phyloP scores from a whole-genome alignment of 1,140 invertebrate species.

The Drosophila eugracilis region DNA sequence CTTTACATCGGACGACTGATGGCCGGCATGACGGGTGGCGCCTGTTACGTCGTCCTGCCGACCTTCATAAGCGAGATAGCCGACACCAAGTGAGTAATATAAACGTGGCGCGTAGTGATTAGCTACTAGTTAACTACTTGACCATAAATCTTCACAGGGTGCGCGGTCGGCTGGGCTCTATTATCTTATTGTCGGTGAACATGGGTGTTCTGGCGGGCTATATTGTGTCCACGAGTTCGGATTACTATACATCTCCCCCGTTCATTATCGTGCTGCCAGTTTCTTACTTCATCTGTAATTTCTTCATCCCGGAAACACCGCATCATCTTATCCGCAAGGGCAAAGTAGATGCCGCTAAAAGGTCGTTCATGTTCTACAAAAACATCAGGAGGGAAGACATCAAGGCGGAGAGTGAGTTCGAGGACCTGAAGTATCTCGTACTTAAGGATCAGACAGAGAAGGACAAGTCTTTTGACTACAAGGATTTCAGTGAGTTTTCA shows the following conservation, averaged over 20 bases:
- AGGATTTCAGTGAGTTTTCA: slow-evolving; percentile 68
- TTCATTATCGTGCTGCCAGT: slow-evolving; percentile 88
- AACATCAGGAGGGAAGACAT: slow-evolving; percentile 46
- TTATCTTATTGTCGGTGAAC: slow-evolving; percentile 92
- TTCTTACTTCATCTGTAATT: slow-evolving; percentile 88
- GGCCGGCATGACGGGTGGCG: slow-evolving; percentile 78
- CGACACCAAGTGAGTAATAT: slow-evolving; percentile 65
- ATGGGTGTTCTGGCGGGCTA: slow-evolving; percentile 92
- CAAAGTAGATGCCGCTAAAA: slow-evolving; percentile 88
- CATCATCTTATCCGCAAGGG: slow-evolving; percentile 88
- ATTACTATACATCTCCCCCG: slow-evolving; percentile 88
- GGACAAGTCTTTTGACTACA: slow-evolving; percentile 33
- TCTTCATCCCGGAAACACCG: slow-evolving; percentile 93
- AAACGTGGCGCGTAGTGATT: neutral
- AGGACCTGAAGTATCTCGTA: slow-evolving; percentile 44
- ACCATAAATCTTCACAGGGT: slow-evolving; percentile 85
- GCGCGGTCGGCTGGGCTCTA: slow-evolving; percentile 91
- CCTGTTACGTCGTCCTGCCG: slow-evolving; percentile 61
- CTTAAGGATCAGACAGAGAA: slow-evolving; percentile 44
- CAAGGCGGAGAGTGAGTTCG: slow-evolving; percentile 45
- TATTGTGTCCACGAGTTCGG: slow-evolving; percentile 88
- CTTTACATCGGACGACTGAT: slow-evolving; percentile 82
- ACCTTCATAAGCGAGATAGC: slow-evolving; percentile 75
- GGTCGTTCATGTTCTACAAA: slow-evolving; percentile 86
- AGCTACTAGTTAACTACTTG: neutral